Conservation (phyloP, 2,797 vertebrate species). For the Zalophus californianus region DNA sequence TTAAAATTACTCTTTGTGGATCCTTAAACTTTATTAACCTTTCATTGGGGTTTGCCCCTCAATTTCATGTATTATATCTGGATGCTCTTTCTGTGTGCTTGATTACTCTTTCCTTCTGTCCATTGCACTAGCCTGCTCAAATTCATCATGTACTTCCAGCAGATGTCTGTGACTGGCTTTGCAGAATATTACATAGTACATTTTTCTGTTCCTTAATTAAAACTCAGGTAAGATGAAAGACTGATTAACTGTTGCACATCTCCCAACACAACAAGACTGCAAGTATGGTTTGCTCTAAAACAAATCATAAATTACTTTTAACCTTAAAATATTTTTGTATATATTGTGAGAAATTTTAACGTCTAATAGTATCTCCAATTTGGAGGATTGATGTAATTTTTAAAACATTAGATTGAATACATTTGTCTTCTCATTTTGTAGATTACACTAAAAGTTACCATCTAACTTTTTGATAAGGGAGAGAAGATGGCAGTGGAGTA, state of each 20-base stretch:
- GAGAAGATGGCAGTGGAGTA: neutral
- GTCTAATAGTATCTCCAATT: neutral
- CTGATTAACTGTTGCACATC: neutral
- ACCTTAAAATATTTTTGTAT: conserved; percentile 12
- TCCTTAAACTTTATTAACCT: conserved; percentile 81
- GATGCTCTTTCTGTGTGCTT: conserved; percentile 77
- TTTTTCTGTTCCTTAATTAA: conserved; percentile 76
- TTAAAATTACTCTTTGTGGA: conserved; percentile 71
- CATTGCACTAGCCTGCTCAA: conserved; percentile 76
- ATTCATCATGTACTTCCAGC: conserved; percentile 77
- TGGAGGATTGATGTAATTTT: neutral
- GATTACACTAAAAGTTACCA: neutral
- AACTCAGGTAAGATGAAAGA: conserved; percentile 43
- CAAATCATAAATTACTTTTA: conserved; percentile 9
- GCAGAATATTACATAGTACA: conserved; percentile 70
- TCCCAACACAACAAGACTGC: neutral
- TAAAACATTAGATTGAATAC: neutral
- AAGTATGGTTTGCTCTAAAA: conserved; percentile 4
- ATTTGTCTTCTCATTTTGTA: neutral
- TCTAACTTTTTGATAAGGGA: neutral
- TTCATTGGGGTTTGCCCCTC: conserved; percentile 75
- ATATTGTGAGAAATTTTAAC: neutral
- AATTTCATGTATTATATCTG: conserved; percentile 79
- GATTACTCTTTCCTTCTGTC: conserved; percentile 81
- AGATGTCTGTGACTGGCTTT: conserved; percentile 59